phyloP scores from a whole-genome alignment of 2,797 vertebrate species.

The Brachyalestes nurse region DNA sequence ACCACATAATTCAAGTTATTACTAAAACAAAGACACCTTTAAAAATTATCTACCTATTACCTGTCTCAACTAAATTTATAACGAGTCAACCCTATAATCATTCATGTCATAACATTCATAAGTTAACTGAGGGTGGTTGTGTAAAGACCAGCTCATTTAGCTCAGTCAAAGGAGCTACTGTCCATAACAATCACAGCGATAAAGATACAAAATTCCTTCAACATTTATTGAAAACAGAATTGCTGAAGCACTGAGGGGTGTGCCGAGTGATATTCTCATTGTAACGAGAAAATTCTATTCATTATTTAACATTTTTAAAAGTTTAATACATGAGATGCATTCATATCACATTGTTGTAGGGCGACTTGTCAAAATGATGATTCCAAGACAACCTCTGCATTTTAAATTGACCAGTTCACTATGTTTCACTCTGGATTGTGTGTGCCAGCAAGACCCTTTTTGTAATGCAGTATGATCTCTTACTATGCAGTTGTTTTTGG shows the following conservation, averaged over 20 bases:
- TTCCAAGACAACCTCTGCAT: too few relatives aligned
- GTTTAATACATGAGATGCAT: too few relatives aligned
- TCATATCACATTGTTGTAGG: too few relatives aligned
- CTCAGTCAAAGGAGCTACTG: not conserved
- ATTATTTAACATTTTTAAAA: too few relatives aligned
- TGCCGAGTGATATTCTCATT: not conserved
- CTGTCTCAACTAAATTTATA: not conserved
- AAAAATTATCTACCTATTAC: not conserved
- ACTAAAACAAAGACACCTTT: not conserved
- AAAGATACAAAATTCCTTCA: not conserved
- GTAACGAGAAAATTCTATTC: too few relatives aligned
- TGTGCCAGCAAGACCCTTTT: not conserved
- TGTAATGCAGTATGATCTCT: not conserved
- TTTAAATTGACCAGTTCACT: not conserved
- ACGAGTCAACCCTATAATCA: not conserved
- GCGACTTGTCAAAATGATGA: too few relatives aligned
- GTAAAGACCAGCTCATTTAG: not conserved
- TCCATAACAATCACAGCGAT: not conserved
- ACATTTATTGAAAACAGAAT: not conserved
- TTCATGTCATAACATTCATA: not conserved
- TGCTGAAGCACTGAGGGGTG: not conserved
- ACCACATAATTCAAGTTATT: not conserved
- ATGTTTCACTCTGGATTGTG: not conserved
- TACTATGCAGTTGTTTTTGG: not conserved
- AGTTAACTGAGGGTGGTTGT: not conserved